phyloP scores from a whole-genome alignment of 2,113 vertebrate species.

The Atlantisia rogersi region DNA sequence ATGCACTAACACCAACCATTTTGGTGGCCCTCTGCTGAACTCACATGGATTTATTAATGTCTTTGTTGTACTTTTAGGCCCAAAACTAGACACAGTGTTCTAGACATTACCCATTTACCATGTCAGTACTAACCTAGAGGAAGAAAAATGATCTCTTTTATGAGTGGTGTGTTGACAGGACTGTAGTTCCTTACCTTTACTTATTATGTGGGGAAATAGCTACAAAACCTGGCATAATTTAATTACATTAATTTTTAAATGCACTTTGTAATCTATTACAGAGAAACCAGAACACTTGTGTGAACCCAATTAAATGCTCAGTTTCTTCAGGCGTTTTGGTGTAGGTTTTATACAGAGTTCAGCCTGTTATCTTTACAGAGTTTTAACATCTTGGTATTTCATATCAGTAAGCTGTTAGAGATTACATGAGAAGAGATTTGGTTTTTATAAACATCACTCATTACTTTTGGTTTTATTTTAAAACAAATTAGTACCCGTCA shows the following conservation, averaged over 20 bases:
- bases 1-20: background rate
- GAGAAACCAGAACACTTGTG: background rate
- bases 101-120: background rate
- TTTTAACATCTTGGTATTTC: background rate
- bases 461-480: background rate
- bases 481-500: background rate
- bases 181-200: background rate
- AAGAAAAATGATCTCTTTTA: background rate
- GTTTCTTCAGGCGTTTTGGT: background rate
- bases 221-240: background rate
- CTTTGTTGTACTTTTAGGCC: background rate
- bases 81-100: background rate
- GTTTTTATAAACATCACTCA: background rate
- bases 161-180: background rate
- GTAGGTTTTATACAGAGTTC: background rate
- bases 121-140: background rate
- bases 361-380: background rate
- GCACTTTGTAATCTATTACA: background rate
- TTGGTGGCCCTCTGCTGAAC: background rate
- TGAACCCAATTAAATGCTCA: background rate
- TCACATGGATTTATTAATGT: background rate
- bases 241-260: background rate
- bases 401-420: background rate
- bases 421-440: background rate
- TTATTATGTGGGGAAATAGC: background rate